Percentiles rank a stretch among this genome's conserved stretches.
phyloP scores from a whole-genome alignment of 1,140 invertebrate species.

The Drosophila bocqueti region DNA sequence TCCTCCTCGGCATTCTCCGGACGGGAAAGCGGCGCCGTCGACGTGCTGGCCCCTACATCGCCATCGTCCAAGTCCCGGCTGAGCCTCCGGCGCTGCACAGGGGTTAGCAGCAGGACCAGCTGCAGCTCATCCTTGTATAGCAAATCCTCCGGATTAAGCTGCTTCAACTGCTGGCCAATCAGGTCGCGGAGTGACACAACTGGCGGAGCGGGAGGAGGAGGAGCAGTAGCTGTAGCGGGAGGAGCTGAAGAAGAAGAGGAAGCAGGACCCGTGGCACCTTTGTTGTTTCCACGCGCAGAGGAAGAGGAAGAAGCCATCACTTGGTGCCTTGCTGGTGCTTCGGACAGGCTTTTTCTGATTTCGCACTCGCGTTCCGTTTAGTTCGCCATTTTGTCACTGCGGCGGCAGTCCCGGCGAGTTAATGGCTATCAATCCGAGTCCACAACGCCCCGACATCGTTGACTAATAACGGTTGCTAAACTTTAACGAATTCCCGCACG shows the following conservation, averaged over 20 bases:
- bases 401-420: conserved; percentile 39
- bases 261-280: conserved; percentile 31
- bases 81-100: conserved; percentile 44
- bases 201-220: conserved; percentile 2
- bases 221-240: conserved; percentile 9
- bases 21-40: conserved; percentile 52
- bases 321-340: conserved; percentile 43
- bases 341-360: conserved; percentile 26
- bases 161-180: conserved; percentile 61
- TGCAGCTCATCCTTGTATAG: conserved; percentile 68
- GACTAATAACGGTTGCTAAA: conserved; percentile 46
- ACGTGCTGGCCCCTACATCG: conserved; percentile 31
- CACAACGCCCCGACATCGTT: conserved; percentile 57
- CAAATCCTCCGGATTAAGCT: conserved; percentile 53
- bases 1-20: conserved; percentile 53
- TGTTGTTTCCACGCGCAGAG: conserved; percentile 59
- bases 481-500: conserved; percentile 50
- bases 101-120: conserved; percentile 51
- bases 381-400: conserved; percentile 55
- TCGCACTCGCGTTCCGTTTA: conserved; percentile 38
- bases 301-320: conserved; percentile 64
- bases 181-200: conserved; percentile 55
- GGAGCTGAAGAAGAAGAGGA: conserved; percentile 13
- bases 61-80: conserved; percentile 35
- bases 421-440: conserved; percentile 33